These are phyloP conservation scores for Choloepus hoffmanni DNA, from an alignment of 2,113 vertebrate genomes.

Conservation along the genomic window DNA sequence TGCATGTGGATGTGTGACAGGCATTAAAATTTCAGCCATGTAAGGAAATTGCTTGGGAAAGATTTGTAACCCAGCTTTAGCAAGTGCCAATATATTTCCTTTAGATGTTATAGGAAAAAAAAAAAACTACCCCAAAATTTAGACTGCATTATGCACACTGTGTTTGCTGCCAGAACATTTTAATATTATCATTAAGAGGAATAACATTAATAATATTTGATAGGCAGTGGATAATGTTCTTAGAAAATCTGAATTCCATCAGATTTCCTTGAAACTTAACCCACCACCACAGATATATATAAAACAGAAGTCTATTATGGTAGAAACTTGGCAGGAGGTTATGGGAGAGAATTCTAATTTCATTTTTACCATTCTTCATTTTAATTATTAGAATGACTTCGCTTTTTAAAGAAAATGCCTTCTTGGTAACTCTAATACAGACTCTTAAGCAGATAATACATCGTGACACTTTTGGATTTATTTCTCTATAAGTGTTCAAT, in stretches of 20 bases:
- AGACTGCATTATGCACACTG: background rate
- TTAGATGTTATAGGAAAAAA: background rate
- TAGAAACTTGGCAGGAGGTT: background rate
- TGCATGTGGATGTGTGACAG: constrained; percentile 30
- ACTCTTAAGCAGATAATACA: constrained; percentile 37
- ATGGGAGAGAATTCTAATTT: background rate
- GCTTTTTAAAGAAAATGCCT: constrained; percentile 48
- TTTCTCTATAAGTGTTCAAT: background rate
- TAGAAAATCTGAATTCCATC: constrained; percentile 28
- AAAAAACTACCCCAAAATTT: background rate
- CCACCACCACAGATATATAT: background rate
- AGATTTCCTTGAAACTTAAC: constrained; percentile 11
- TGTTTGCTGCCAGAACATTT: constrained; percentile 29
- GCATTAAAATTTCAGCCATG: background rate
- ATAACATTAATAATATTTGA: constrained; percentile 35
- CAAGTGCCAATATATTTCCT: constrained; percentile 35
- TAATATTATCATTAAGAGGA: constrained; percentile 53
- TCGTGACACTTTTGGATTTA: background rate
- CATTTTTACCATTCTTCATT: background rate
- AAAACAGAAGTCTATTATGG: background rate
- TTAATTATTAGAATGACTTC: constrained; percentile 48
- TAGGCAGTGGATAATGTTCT: background rate
- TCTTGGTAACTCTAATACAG: background rate
- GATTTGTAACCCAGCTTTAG: constrained; percentile 14
- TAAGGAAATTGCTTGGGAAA: constrained; percentile 20